Evolutionary conservation across 2,113 vertebrate species (phyloP), one percentile per base, ranked within the genome.

Genomic region (Hoplias malabaricus): DNA sequence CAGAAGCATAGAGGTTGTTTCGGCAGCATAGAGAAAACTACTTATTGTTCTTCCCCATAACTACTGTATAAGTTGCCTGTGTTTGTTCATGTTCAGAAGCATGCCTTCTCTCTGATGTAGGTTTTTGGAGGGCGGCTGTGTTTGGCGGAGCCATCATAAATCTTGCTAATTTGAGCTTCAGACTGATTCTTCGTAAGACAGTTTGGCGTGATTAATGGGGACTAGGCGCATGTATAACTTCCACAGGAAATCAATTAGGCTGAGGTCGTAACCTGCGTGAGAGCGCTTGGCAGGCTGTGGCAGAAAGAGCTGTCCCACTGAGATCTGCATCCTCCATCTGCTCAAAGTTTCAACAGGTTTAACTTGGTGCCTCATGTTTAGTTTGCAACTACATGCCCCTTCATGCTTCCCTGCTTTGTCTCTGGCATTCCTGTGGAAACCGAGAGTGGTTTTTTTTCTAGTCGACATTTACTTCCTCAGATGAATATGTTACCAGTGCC

Each of bases 391-490:
- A 62, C 87, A 89, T 81, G 86, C 84, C 85, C 71, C 36, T 84
- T 88, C 87, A 84, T 9, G 82, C 81, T 79, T 81, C 42, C 61
- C 36, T 81, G 82, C 83, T 84, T 81, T 79, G 56, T 78, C 79
- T 87, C 75, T 79, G 77, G 81, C 84, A 79, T 88, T 81, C 69
- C 82, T 84, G 72, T 84, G 59, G 87, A 85, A 88, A 88, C 71
- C 69, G 48, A 1, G 53, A 57, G 68, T 69, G 23, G 14, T 85
- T 75, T 84, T 85, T 80, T 80, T 82, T 25, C 29, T 80, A 73
- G 81, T 83, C 74, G 81, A 79, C 83, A 80, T 61, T 80, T 82
- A 79, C 71, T 69, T 62, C 79, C 65, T 21, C 53, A 31, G 80
- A 82, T 78, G 29, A 71, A 67, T 6, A 43, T 23, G 10, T 50